Evolutionary conservation across 2,113 vertebrate species (phyloP).

Genomic region (Sylvia atricapilla): DNA sequence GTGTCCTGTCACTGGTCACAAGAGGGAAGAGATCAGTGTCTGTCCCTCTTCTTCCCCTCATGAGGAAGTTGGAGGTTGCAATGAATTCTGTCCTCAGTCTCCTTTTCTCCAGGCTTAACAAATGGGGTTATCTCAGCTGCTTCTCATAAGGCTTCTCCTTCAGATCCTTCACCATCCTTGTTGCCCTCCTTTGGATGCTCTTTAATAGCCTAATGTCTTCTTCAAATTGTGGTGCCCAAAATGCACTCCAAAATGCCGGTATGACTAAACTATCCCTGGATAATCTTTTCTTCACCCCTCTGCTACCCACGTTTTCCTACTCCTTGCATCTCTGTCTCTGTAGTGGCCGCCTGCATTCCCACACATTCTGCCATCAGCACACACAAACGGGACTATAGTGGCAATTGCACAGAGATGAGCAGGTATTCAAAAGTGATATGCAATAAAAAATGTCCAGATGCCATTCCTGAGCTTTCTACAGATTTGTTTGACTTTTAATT

Average conservation of each 20-base stretch:
- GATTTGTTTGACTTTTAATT: neutral
- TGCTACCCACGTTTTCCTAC: neutral
- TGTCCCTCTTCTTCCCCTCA: neutral
- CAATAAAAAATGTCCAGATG: neutral
- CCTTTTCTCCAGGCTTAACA: neutral
- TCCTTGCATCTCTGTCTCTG: fast-evolving
- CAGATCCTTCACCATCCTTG: neutral
- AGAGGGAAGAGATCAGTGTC: neutral
- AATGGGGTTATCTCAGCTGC: neutral
- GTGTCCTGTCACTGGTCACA: neutral
- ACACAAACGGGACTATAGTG: neutral
- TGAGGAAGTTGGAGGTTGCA: no score
- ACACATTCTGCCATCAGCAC: neutral
- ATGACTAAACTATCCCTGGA: neutral
- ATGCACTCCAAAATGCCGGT: neutral
- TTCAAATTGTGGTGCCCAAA: neutral
- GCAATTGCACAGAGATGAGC: neutral
- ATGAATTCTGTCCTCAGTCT: neutral
- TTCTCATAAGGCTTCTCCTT: neutral
- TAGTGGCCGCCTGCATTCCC: neutral
- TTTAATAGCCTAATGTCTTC: neutral
- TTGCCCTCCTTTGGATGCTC: neutral
- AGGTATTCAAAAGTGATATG: neutral
- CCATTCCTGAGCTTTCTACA: neutral
- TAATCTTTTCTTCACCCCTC: neutral